Base-by-base conservation (phyloP, 1,140 invertebrate genomes). In the Lepidurus apus region DNA sequence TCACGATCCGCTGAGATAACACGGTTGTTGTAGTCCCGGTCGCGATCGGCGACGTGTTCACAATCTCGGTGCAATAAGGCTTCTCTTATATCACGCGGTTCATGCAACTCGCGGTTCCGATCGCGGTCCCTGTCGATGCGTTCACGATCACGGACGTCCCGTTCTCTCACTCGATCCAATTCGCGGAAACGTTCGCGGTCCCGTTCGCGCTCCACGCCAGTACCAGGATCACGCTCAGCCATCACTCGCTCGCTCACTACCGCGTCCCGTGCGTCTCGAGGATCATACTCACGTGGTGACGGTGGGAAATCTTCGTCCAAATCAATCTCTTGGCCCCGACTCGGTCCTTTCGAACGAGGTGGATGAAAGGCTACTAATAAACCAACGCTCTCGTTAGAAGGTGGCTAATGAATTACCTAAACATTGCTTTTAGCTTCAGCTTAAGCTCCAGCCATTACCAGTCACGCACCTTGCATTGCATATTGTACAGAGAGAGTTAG, bases 21-120 rank as follows among this genome's bases (percentile, higher is more conserved):
- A 34, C 34, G 34, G 34, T 17, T 21, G 53, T 65, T 65, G 53
- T 65, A 65, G 21, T 65, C 13, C 21, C 53, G n/a, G 17, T 65
- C 53, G 47, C 47, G 47, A 65, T 65, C 47, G 0, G 6, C 21
- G 47, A 65, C 8, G 53, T 65, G 53, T 17, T 65, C 53, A 65
- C 53, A 7, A 21, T 65, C 53, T 65, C 53, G 53, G 53, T 65
- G 53, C 53, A 65, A 65, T 65, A 65, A 65, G 53, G 26, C 44
- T 75, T 34, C 42, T 77, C 44, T 74, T 80, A 53, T 53, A 80
- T 80, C 77, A 81, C 77, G 81, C 79, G 43, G 80, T 79, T 43
- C 78, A 80, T 43, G 78, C 73, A 44, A 79, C 76, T 42, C 74
- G 80, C 10, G 74, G 75, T 47, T 17, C 53, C 53, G 53, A 21